Base-by-base conservation (phyloP, 2,113 vertebrate genomes). In the Microtus montanus region DNA sequence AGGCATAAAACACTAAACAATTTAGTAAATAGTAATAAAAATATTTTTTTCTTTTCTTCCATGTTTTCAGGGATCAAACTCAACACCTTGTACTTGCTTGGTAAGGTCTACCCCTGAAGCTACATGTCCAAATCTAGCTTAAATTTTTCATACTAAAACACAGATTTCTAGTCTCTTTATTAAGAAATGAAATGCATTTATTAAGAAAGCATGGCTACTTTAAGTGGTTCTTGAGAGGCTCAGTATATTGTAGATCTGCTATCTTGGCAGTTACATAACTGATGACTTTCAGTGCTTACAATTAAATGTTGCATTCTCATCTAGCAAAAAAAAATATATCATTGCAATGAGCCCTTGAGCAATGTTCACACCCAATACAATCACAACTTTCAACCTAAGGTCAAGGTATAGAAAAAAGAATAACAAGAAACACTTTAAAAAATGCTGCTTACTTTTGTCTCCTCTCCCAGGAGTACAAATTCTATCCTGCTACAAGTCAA, bases 401-500 rank as follows among this genome's bases (percentile, higher is more conserved):
- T 91, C 84, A 73, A 83, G 52, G 24, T 66, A 10, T 77, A 38
- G 71, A 87, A 58, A 91, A 80, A 89, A 35, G 35, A 58, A 89
- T 49, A 17, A 38, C 10, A 49, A 28, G 19, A 84, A 74, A 86
- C 35, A 14, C 66, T 74, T 93, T 83, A 79, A 71, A 92, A 68
- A 26, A 41, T 41, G 38, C 44, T 68, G 47, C 22, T 89, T 64
- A 11, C 28, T 94, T 64, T 28, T 22, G n/a, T 44, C n/a, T 64
- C 13, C 61, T 91, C 87, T 92, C 80, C 61, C 92, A 68, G 74
- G 68, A 84, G 64, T 58, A 87, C 8, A 71, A 47, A 89, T 74
- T 82, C 84, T 74, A 93, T 63, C 38, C 87, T 68, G 52, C 47
- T 74, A 87, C 26, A 94, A 91, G 41, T 44, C 84, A 92, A 78